Base-by-base conservation (phyloP, 2,113 vertebrate genomes). In the Silurus glanis region DNA sequence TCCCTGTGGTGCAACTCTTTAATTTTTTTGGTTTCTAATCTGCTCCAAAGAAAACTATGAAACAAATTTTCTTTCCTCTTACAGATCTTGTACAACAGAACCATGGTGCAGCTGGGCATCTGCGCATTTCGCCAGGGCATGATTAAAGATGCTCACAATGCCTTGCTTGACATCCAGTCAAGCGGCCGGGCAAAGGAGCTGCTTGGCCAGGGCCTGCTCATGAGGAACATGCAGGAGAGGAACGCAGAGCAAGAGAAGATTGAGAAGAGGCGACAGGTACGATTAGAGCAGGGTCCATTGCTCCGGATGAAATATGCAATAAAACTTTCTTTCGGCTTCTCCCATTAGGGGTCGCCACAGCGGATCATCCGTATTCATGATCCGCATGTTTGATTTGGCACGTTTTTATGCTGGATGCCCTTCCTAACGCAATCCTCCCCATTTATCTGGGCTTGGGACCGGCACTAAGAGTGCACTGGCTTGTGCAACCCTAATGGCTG, bases 161-260 rank as follows among this genome's bases (percentile, higher is more conserved):
- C 97, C 4, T 91, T 98, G 78, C 87, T 98, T 88, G 97, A 98
- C 91, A 98, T 98, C 88, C 97, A 98, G 93, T 97, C 97, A 0
- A 97, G 96, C 0, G 97, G 97, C 25, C 94, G 97, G 1, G 97
- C 97, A 85, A 98, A 98, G 89, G 97, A 98, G 90, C 95, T 98
- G n/a, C 94, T 98, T 86, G 97, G 97, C 4, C 97, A 98, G 90
- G 97, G 97, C 0, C 90, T 98, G 81, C 94, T 98, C 80, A 95
- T 98, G 92, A 96, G 97, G 89, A 98, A 97, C 93, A 96, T 98
- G 91, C 97, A 97, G 92, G 97, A 98, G 91, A 95, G 97, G 87
- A 98, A 98, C 55, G 96, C 96, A 0, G 97, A 98, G 93, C 97
- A 97, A 90, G 97, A 98, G 93, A 98, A 98, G 94, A 96, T 98